Percentiles rank a stretch among this genome's conserved stretches.
phyloP scores from a whole-genome alignment of 1,140 invertebrate species.

The Planococcus citri region DNA sequence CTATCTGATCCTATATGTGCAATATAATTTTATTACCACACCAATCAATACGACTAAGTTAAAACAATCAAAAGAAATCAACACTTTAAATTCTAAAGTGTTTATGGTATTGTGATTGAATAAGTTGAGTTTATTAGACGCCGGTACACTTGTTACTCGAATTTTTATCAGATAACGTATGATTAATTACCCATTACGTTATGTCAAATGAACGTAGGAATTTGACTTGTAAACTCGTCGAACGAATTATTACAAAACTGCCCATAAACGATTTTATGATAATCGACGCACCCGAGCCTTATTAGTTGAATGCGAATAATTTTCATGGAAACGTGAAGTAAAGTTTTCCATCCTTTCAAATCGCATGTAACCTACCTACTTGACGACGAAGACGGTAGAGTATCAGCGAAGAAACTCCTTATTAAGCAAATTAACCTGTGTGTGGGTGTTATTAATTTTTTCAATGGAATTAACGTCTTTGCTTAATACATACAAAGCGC shows the following conservation, averaged over 20 bases:
- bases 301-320: background rate
- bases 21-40: too few relatives aligned
- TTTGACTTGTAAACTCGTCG: background rate
- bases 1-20: too few relatives aligned
- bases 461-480: background rate
- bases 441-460: background rate
- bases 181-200: background rate
- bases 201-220: background rate
- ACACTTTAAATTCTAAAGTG: too few relatives aligned
- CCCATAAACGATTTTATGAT: background rate
- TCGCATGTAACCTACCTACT: too few relatives aligned
- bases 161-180: background rate
- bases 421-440: background rate
- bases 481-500: background rate
- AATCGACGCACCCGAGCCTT: background rate
- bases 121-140: too few relatives aligned
- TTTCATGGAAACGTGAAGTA: background rate
- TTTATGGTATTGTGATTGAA: too few relatives aligned
- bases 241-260: background rate
- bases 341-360: background rate
- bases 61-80: too few relatives aligned
- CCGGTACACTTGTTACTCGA: too few relatives aligned
- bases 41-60: too few relatives aligned
- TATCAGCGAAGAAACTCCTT: background rate
- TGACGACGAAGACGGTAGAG: too few relatives aligned